Percentiles rank a stretch among this genome's conserved stretches.
These are phyloP conservation scores for Sarcophaga subvicina DNA, from an alignment of 2,888 invertebrate species.

Conservation along the genomic window DNA sequence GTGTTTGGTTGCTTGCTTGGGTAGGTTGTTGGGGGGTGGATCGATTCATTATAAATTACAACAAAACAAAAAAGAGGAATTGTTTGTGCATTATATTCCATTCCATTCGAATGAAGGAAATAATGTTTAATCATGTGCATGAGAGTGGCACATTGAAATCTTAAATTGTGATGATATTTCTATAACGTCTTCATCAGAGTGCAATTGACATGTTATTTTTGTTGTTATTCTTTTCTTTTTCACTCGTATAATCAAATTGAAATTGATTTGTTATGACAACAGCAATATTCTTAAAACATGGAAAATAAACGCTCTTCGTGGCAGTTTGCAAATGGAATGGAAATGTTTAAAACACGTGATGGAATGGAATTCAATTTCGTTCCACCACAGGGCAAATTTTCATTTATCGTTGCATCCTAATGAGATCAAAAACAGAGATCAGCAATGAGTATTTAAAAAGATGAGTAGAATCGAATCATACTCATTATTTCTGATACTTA, in stretches of 20 bases:
- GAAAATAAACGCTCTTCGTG: neutral
- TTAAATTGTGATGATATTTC: neutral
- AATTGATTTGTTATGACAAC: neutral
- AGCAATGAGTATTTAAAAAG: no score
- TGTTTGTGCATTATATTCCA: neutral
- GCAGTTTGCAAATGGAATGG: no score
- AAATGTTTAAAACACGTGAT: no score
- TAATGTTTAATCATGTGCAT: conserved; percentile 40
- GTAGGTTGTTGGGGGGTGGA: neutral
- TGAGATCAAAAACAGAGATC: no score
- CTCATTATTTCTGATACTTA: no score
- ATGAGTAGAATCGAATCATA: no score
- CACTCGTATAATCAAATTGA: neutral
- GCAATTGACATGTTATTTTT: conserved; percentile 33
- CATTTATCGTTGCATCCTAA: no score
- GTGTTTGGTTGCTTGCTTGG: no score
- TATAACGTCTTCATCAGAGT: neutral
- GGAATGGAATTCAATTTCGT: no score
- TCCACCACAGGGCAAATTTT: no score
- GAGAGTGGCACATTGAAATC: conserved; percentile 30
- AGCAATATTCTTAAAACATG: neutral
- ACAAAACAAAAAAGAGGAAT: neutral
- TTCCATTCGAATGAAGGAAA: neutral
- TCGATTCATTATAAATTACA: neutral
- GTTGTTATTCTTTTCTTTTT: neutral